These are phyloP conservation scores for Mellivora capensis DNA, from an alignment of 2,113 vertebrate species.

Conservation along the genomic window DNA sequence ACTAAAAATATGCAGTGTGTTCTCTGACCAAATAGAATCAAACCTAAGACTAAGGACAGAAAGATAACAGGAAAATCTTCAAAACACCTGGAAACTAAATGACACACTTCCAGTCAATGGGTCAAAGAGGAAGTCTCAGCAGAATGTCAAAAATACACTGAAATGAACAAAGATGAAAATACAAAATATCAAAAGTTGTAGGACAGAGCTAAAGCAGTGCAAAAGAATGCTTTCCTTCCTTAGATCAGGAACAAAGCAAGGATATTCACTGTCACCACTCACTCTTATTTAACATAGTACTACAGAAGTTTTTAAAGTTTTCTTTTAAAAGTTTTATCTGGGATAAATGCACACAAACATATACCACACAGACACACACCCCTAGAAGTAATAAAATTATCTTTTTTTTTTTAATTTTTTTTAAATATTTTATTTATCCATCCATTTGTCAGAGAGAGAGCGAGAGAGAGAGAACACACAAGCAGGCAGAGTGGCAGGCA, in stretches of 20 bases:
- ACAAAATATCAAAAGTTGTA: neutral
- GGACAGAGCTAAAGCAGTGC: neutral
- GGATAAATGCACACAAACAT: neutral
- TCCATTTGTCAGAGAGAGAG: no score
- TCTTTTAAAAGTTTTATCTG: neutral
- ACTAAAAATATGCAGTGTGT: neutral
- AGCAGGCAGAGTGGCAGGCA: no score
- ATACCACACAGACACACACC: neutral
- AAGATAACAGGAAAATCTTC: neutral
- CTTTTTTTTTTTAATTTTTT: no score
- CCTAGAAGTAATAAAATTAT: neutral
- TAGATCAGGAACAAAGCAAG: neutral
- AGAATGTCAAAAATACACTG: neutral
- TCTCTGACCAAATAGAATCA: neutral
- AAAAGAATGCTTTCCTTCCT: neutral
- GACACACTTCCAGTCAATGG: neutral
- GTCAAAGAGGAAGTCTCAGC: neutral
- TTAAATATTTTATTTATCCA: no score
- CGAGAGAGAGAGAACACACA: no score
- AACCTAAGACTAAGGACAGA: neutral
- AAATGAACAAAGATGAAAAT: neutral
- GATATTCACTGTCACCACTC: neutral
- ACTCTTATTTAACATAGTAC: neutral
- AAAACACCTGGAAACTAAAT: neutral
- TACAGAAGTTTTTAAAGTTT: neutral